Evolutionary conservation across 2,113 vertebrate species (phyloP).

Genomic region (Oryzias celebensis): DNA sequence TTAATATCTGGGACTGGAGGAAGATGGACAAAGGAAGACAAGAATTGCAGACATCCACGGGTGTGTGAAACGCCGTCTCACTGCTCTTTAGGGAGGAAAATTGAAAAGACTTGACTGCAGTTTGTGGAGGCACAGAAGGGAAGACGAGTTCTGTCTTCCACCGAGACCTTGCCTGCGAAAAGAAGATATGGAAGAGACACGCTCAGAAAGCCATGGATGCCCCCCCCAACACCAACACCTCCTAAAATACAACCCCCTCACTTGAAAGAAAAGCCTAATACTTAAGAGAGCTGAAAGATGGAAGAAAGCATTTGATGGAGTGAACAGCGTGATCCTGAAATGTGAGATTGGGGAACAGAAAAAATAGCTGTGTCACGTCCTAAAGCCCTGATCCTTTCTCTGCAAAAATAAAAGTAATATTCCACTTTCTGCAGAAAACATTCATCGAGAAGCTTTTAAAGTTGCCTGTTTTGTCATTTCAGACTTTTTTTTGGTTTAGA

Average conservation of each 20-base stretch:
- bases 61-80: conserved; percentile 64
- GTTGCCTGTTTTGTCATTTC: not conserved
- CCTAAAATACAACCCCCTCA: conserved; percentile 47
- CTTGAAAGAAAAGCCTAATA: conserved; percentile 44
- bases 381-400: conserved; percentile 26
- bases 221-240: conserved; percentile 28
- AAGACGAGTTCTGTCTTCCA: conserved; percentile 65
- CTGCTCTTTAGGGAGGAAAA: conserved; percentile 66
- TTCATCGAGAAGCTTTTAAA: not conserved
- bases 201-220: conserved; percentile 61
- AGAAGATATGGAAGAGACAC: conserved; percentile 67
- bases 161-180: conserved; percentile 69
- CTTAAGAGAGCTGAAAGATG: conserved; percentile 29
- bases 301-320: conserved; percentile 43
- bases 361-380: conserved; percentile 52
- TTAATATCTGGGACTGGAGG: not conserved
- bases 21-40: conserved; percentile 25
- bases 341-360: conserved; percentile 44
- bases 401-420: conserved; percentile 32
- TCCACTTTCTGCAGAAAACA: conserved; percentile 3
- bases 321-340: conserved; percentile 49
- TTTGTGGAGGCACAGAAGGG: conserved; percentile 60
- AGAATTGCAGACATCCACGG: conserved; percentile 23
- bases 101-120: conserved; percentile 60
- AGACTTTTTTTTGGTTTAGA: not conserved